A percentile compares a stretch with the other conserved stretches of the same genome.
These are phyloP conservation scores for Drosophila limbata DNA, from an alignment of 2,888 invertebrate species.

Conservation along the genomic window DNA sequence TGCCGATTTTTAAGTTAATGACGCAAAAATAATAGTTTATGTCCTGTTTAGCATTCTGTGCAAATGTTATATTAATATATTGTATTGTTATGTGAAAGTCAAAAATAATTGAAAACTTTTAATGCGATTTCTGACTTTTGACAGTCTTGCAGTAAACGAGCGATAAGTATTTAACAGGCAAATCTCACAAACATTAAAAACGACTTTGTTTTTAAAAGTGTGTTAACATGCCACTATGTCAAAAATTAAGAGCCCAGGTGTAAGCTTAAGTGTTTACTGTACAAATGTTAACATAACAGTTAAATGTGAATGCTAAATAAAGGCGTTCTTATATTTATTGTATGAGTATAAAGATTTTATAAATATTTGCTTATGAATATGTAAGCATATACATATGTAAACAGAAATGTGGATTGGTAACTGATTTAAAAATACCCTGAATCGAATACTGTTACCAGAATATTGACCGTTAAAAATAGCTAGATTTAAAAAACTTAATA, in stretches of 20 bases:
- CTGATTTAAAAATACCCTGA: neutral
- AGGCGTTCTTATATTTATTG: neutral
- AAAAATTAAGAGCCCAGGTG: constrained; percentile 36
- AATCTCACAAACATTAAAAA: constrained; percentile 47
- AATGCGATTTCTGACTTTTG: no score
- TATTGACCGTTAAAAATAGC: no score
- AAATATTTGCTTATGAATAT: neutral
- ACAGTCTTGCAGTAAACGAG: no score
- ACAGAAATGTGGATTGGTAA: neutral
- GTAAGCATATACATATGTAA: neutral
- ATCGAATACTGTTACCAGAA: no score
- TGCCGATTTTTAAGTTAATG: no score
- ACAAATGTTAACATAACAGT: constrained; percentile 34
- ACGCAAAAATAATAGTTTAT: no score
- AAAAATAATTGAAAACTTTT: no score
- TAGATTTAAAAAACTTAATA: no score
- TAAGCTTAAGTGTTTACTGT: constrained; percentile 27
- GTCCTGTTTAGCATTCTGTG: no score
- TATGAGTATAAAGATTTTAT: neutral
- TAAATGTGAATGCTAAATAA: constrained; percentile 11
- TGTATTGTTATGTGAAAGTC: no score
- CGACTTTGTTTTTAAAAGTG: constrained; percentile 40
- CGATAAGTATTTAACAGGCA: constrained; percentile 9
- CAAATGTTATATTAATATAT: no score
- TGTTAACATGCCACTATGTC: constrained; percentile 57